Base-by-base conservation (phyloP, 2,888 invertebrate species). In the Sphaerophoria rueppellii region DNA sequence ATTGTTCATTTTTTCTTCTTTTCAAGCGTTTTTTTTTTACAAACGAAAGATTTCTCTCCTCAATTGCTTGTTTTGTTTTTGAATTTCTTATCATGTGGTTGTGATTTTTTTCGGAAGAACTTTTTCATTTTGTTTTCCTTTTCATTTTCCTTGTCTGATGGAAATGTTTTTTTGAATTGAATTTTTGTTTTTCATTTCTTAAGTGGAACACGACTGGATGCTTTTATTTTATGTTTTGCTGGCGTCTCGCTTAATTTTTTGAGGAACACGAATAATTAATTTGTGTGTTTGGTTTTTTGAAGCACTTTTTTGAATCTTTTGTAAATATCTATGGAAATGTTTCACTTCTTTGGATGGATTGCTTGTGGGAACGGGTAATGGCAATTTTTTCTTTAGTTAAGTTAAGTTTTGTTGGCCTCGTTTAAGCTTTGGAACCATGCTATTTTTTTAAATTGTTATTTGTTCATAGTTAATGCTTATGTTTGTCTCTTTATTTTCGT, bases 331-430 rank as follows among this genome's bases (percentile, higher is more conserved):
- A 58, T 81, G 72, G 24, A 73, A 79, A 75, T 70, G 70, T 24
- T 24, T 63, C 58, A 63, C 46, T 80, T 85, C 71, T 75, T 72
- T 85, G 70, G 75, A 77, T 75, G 78, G 72, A 85, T 87, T 86
- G 91, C 91, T 91, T 91, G 89, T 89, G 91, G 91, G 91, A 90
- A 90, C 89, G 91, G 91, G 90, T 91, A 91, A 91, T 91, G 91
- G 91, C 91, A 91, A 91, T 91, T 90, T 90, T 90, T 77, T 90
- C 90, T 90, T 90, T 77, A n/a, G n/a, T 70, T n/a, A 70, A 32
- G 24, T 58, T 60, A 72, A 40, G 9, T 1, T 4, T 14, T 61
- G 9, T 34, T 14, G 4, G 2, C 35, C n/a, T 40, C 9, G 40
- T 50, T 4, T 35, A 24, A 3, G 37, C 60, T 32, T n/a, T n/a